Conservation (phyloP, 2,888 invertebrate genomes). For the Cephus pygmeus region DNA sequence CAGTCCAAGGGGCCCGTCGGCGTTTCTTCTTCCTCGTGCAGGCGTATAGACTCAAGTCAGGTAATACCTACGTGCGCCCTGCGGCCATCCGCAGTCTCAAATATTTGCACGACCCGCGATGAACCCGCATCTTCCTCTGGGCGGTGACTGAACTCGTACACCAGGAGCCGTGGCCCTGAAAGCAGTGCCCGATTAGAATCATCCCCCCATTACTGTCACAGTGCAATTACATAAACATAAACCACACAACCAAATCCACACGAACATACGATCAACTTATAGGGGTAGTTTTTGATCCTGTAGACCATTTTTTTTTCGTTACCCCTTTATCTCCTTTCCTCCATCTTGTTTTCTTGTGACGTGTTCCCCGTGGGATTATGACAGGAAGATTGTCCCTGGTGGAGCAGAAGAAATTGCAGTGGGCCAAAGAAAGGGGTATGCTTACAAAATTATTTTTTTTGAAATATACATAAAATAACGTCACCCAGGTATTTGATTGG, state of each 20-base stretch:
- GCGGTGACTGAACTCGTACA: conserved; percentile 9
- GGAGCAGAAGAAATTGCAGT: conserved; percentile 91
- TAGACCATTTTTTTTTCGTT: background rate
- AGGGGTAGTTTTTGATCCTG: background rate
- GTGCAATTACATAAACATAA: too few species aligned
- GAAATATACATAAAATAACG: background rate
- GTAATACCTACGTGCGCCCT: conserved; percentile 22
- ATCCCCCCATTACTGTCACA: too few species aligned
- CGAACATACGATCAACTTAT: too few species aligned
- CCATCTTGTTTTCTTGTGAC: background rate
- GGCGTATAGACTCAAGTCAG: conserved; percentile 28
- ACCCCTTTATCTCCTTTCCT: background rate
- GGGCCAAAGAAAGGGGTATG: conserved; percentile 92
- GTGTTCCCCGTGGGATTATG: conserved; percentile 24
- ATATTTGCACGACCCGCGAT: conserved; percentile 41
- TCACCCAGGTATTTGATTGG: conserved; percentile 11
- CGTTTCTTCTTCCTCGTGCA: conserved; percentile 26
- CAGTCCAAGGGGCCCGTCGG: conserved; percentile 33
- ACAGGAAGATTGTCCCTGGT: conserved; percentile 72
- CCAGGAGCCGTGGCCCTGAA: background rate
- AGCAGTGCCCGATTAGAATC: background rate
- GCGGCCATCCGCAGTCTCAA: conserved; percentile 37
- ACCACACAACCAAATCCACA: too few species aligned
- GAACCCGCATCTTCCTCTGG: conserved; percentile 21
- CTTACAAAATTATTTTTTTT: conserved; percentile 14